These are phyloP conservation scores for Triplophysa rosa DNA, from an alignment of 2,113 vertebrate species.

Conservation along the genomic window DNA sequence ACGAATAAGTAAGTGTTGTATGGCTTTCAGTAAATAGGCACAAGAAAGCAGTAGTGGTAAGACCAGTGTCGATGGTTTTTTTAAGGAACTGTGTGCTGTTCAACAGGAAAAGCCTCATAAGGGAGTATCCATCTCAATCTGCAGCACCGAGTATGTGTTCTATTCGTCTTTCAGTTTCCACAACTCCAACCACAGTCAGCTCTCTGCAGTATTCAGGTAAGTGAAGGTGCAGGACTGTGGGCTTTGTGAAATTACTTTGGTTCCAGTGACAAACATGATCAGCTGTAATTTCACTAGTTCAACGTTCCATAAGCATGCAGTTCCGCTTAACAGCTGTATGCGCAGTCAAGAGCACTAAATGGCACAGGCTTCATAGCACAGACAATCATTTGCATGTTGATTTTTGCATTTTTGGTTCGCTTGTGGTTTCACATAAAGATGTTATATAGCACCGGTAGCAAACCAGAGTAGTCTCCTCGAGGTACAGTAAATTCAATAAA, in stretches of 20 bases:
- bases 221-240: not conserved
- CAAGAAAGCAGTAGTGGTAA: not conserved
- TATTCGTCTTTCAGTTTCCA: slow-evolving; percentile 58
- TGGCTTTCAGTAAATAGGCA: not conserved
- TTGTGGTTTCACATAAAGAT: slow-evolving; percentile 27
- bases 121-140: slow-evolving; percentile 72
- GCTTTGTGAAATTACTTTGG: not conserved
- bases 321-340: not conserved
- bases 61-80: not conserved
- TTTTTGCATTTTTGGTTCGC: slow-evolving; percentile 28
- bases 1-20: slow-evolving; percentile 67
- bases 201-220: slow-evolving; percentile 83
- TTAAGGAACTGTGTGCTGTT: slow-evolving; percentile 1
- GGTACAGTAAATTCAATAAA: slow-evolving; percentile 30
- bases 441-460: not conserved
- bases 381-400: slow-evolving; percentile 18
- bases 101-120: slow-evolving; percentile 66
- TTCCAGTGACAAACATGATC: too few relatives aligned
- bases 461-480: slow-evolving; percentile 12
- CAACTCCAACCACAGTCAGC: slow-evolving; percentile 63
- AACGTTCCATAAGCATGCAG: not conserved
- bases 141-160: slow-evolving; percentile 64
- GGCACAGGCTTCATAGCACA: not conserved
- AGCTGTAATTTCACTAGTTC: slow-evolving; percentile 2
- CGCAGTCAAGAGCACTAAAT: slow-evolving; percentile 1